phyloP scores from a whole-genome alignment of 2,888 invertebrate species.

The Ephialtes manifestator region DNA sequence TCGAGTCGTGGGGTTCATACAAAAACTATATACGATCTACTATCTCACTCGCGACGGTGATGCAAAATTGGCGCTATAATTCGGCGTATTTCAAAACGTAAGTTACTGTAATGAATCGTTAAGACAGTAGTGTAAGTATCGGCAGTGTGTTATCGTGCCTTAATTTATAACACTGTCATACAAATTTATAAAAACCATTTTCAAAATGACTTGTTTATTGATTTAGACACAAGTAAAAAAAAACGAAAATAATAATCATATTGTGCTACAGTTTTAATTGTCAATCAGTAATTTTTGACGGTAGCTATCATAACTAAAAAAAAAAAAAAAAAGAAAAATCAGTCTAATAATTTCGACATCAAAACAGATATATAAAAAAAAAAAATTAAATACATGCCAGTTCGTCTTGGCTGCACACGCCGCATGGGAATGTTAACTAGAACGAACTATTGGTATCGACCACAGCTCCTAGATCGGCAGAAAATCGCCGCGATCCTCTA shows the following conservation, averaged over 20 bases:
- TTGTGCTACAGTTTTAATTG: not conserved
- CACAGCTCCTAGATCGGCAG: not conserved
- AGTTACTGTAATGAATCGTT: not conserved
- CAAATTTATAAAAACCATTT: not conserved
- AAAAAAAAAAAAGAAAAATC: constrained; percentile 27
- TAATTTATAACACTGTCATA: not conserved
- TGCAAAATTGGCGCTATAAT: not conserved
- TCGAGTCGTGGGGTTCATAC: constrained; percentile 42
- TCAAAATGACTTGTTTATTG: not conserved
- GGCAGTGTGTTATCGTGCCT: not conserved
- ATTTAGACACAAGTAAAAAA: not conserved
- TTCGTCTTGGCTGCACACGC: constrained; percentile 37
- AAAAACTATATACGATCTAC: constrained; percentile 52
- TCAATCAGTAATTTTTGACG: not conserved
- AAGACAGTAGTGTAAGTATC: not conserved
- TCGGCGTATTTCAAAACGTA: constrained; percentile 25
- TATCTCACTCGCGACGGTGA: constrained; percentile 21
- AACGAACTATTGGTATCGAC: constrained; percentile 39
- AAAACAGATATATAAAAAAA: constrained; percentile 18
- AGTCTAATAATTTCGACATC: constrained; percentile 26
- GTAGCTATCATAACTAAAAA: not conserved
- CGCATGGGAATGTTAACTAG: constrained; percentile 58
- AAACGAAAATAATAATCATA: not conserved
- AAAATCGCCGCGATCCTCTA: not conserved
- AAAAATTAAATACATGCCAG: constrained; percentile 19